phyloP scores from a whole-genome alignment of 2,888 invertebrate genomes.

The Pyrocoelia pectoralis region DNA sequence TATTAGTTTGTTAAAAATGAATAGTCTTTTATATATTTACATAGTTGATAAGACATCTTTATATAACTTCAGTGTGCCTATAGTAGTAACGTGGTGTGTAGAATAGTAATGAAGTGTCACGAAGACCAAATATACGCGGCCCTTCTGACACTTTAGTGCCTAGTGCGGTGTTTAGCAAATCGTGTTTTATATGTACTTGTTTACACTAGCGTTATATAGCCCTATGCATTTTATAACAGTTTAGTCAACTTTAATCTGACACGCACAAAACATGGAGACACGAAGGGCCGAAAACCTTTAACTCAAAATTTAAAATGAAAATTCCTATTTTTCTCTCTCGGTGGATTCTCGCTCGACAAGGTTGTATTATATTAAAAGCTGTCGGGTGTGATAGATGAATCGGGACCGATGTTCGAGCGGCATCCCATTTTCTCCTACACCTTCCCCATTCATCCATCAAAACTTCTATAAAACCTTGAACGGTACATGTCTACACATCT shows the following conservation, averaged over 20 bases:
- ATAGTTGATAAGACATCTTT: conserved; percentile 27
- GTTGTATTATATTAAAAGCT: conserved; percentile 53
- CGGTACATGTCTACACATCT: conserved; percentile 38
- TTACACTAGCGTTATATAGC: conserved; percentile 32
- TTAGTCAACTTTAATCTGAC: conserved; percentile 17
- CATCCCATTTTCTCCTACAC: conserved; percentile 47
- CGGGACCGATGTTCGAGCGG: conserved; percentile 44
- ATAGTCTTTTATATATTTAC: conserved; percentile 19
- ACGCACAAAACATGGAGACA: conserved; percentile 2
- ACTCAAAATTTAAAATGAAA: conserved; percentile 24
- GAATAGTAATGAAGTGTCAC: conserved; percentile 33
- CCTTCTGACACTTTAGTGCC: conserved; percentile 36
- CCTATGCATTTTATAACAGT: conserved; percentile 29
- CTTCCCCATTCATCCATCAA: conserved; percentile 55
- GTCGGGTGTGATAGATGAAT: conserved; percentile 54
- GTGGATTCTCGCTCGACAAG: conserved; percentile 40
- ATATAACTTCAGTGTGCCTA: conserved; percentile 33
- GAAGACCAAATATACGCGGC: conserved; percentile 28
- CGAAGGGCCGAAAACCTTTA: conserved; percentile 20
- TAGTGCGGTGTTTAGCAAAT: conserved; percentile 38
- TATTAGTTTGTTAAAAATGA: conserved; percentile 6
- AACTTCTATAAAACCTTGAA: conserved; percentile 44
- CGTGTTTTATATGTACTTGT: conserved; percentile 34
- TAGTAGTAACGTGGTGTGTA: conserved; percentile 36
- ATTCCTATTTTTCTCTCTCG: not conserved